phyloP scores from a whole-genome alignment of 2,113 vertebrate species.

The Pardalotus punctatus region DNA sequence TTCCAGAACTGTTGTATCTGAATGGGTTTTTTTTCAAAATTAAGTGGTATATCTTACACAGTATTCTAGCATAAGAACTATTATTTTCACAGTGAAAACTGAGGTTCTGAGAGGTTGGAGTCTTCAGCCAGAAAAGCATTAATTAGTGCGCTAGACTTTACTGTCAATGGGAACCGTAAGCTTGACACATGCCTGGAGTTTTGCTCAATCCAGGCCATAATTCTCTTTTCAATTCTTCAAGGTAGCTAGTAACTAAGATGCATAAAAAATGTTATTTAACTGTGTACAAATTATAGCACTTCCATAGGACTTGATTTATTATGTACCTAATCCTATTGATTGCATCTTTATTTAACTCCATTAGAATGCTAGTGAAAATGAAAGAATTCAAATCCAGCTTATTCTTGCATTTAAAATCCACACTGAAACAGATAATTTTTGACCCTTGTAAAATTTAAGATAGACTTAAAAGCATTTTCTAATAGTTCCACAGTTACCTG shows the following conservation, averaged over 20 bases:
- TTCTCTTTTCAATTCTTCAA: background rate
- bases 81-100: background rate
- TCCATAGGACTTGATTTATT: constrained; percentile 29
- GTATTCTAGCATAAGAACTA: background rate
- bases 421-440: background rate
- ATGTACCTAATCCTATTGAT: background rate
- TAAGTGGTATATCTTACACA: background rate
- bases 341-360: constrained; percentile 3
- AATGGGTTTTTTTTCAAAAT: background rate
- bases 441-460: background rate
- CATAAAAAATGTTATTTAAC: constrained; percentile 33
- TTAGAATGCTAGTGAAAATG: background rate
- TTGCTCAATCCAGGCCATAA: background rate
- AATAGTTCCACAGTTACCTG: background rate
- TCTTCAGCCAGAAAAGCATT: background rate
- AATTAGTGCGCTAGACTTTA: background rate
- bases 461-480: background rate
- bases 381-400: background rate
- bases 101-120: background rate
- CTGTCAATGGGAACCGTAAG: background rate
- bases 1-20: background rate
- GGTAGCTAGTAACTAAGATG: background rate
- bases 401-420: constrained; percentile 1
- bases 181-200: background rate
- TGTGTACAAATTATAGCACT: background rate